Conservation (phyloP, 1,140 invertebrate species). For the Tetramorium parvispinum region DNA sequence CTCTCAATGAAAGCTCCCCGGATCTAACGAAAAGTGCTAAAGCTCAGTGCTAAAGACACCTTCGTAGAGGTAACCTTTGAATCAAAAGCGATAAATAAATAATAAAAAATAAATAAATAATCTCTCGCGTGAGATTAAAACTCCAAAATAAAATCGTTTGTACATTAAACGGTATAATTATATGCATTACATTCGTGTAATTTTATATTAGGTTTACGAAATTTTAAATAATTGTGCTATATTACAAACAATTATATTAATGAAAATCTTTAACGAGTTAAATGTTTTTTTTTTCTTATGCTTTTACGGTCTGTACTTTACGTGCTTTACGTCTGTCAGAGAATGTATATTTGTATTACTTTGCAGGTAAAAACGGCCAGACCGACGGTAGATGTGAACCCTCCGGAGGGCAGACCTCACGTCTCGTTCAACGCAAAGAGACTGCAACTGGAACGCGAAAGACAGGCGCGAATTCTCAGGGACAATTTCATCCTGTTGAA, state of each 20-base stretch:
- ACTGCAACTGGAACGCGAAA: slow-evolving; percentile 81
- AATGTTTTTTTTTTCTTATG: not conserved
- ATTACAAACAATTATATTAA: not conserved
- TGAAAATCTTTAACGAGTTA: not conserved
- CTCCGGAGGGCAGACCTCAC: slow-evolving; percentile 79
- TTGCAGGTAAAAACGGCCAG: slow-evolving; percentile 79
- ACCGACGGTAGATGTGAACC: slow-evolving; percentile 79
- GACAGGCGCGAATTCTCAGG: slow-evolving; percentile 79
- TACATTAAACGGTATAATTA: not conserved
- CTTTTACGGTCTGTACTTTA: no score
- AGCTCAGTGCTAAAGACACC: not conserved
- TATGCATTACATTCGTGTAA: not conserved
- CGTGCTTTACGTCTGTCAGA: not conserved
- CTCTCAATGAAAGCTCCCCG: not conserved
- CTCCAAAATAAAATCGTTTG: not conserved
- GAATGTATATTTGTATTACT: slow-evolving; percentile 6
- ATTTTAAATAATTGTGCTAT: not conserved
- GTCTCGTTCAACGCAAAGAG: slow-evolving; percentile 80
- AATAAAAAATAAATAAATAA: slow-evolving; percentile 12
- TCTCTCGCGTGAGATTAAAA: not conserved
- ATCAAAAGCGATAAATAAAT: not conserved
- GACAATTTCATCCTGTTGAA: slow-evolving; percentile 83
- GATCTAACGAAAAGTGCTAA: not conserved
- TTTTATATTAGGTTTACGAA: not conserved
- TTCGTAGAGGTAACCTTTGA: not conserved